These are phyloP conservation scores for Mythimna impura DNA, from an alignment of 2,888 invertebrate genomes.

Conservation along the genomic window DNA sequence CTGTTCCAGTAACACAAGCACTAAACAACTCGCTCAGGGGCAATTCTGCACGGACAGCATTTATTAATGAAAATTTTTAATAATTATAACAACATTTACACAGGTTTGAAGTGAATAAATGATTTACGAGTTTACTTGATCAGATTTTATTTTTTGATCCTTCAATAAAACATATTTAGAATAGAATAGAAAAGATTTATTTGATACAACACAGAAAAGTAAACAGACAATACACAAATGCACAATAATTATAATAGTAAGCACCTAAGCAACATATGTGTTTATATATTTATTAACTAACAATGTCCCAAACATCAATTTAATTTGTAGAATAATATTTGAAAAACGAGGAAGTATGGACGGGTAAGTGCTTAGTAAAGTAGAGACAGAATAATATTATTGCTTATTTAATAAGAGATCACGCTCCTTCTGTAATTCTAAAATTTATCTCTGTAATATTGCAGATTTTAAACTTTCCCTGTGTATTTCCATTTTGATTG, in stretches of 20 bases:
- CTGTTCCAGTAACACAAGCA: background rate
- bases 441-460: no score
- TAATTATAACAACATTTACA: background rate
- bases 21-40: background rate
- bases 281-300: no score
- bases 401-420: no score
- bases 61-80: background rate
- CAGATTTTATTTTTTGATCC: constrained; percentile 3
- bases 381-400: background rate
- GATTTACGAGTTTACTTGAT: background rate
- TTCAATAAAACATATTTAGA: background rate
- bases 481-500: no score
- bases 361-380: background rate
- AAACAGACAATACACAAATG: background rate
- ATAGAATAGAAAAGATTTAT: constrained; percentile 1
- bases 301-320: no score
- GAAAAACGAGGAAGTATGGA: background rate
- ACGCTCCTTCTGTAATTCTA: no score
- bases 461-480: no score
- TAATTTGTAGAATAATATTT: no score
- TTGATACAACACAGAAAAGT: background rate
- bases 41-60: background rate
- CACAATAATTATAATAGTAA: no score
- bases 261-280: no score
- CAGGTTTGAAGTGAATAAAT: background rate